A percentile compares a stretch with the other conserved stretches of the same genome.
phyloP scores from a whole-genome alignment of 2,797 vertebrate genomes.

The Mustela erminea region DNA sequence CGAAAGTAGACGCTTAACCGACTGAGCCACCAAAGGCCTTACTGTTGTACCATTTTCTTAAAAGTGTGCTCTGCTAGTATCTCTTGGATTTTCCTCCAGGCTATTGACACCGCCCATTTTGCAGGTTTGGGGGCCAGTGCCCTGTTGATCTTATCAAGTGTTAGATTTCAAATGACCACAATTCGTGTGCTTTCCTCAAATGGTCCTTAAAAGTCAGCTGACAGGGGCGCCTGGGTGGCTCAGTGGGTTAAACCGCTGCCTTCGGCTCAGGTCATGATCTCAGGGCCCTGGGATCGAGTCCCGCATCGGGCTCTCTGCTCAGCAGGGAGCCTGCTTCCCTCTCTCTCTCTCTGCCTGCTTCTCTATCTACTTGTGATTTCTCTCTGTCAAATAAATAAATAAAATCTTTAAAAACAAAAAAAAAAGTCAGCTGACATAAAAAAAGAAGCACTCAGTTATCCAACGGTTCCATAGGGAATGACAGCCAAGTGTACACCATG shows the following conservation, averaged over 20 bases:
- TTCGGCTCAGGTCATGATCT: too few relatives aligned
- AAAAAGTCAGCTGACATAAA: neutral
- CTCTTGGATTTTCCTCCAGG: neutral
- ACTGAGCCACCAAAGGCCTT: neutral
- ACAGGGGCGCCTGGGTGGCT: too few relatives aligned
- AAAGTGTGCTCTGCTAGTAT: neutral
- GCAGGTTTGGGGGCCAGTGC: neutral
- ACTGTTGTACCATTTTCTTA: neutral
- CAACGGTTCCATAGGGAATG: neutral
- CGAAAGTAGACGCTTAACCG: fast-evolving
- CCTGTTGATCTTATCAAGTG: neutral
- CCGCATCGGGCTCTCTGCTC: too few relatives aligned
- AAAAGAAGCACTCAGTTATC: neutral
- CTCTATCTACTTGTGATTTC: too few relatives aligned
- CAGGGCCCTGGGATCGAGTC: too few relatives aligned
- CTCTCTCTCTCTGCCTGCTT: too few relatives aligned
- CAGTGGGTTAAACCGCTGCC: too few relatives aligned
- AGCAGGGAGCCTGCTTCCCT: too few relatives aligned
- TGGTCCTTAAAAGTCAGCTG: neutral
- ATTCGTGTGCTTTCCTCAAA: neutral
- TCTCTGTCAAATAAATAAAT: too few relatives aligned
- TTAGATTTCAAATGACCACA: neutral
- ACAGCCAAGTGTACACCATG: neutral
- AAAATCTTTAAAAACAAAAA: too few relatives aligned
- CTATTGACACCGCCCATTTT: neutral